Base-by-base conservation (phyloP, 2,888 invertebrate genomes). In the Nipponacmea schrenckii region DNA sequence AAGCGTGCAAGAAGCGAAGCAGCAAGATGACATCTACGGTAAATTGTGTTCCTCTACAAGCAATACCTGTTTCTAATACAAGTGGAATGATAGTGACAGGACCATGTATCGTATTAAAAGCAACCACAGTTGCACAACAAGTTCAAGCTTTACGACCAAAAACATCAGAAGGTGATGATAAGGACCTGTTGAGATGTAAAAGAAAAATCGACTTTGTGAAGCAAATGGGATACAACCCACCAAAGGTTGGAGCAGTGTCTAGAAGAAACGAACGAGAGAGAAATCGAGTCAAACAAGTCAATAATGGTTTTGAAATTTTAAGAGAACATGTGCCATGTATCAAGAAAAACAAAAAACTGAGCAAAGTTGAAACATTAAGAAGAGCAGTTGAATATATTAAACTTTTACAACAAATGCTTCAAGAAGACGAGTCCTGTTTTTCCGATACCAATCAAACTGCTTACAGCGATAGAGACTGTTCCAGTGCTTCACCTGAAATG, bases 181-280 rank as follows among this genome's bases (percentile, higher is more conserved):
- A 77, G 20, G 86, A 85, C 27, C 79, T 84, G 20, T 71, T 86
- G 64, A 75, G 87, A 46, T 86, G 86, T 73, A 87, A 87, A 71
- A 69, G 87, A 45, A 73, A 86, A 27, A 81, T 86, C 4, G 85
- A 86, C 73, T 81, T 86, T 68, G 27, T 39, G 10, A 78, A 80
- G 12, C 79, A 78, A 27, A 77, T 86, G n/a, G 85, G 85, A 8
- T 74, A 85, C 46, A 81, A 84, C 1, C 79, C 80, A 67, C 79
- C 82, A 0, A 81, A 81, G n/a, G 95, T 94, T 24, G 94, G 95
- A 45, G 95, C 96, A 7, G 87, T 88, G 26, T 95, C 95, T 0
- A 91, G 96, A 69, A 92, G 97, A 83, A 97, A 97, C 90, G 97
- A 97, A 39, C 92, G 97, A 56, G 97, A 97, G 90, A 91, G 97